These are phyloP conservation scores for Seriola rivoliana DNA, from an alignment of 2,113 vertebrate genomes.

Conservation along the genomic window DNA sequence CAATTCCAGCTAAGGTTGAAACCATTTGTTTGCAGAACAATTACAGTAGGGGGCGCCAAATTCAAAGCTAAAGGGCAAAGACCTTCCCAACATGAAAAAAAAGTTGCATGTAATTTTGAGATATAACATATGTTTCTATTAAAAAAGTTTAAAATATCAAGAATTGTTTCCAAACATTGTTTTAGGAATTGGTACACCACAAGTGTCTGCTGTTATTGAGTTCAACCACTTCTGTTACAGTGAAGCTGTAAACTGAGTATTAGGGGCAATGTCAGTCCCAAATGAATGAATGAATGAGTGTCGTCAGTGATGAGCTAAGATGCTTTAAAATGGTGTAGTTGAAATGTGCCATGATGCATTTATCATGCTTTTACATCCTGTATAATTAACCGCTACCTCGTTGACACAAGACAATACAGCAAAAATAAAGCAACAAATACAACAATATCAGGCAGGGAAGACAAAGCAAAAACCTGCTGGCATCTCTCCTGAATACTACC, in stretches of 20 bases:
- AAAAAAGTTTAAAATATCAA: not conserved
- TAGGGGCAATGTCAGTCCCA: not conserved
- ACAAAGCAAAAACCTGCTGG: constrained; percentile 22
- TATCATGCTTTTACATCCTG: constrained; percentile 11
- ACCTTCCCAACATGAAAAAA: not conserved
- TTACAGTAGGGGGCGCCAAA: constrained; percentile 72
- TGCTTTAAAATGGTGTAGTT: not conserved
- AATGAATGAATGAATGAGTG: not conserved
- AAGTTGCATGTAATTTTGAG: not conserved
- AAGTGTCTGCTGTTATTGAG: not conserved
- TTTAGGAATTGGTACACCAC: not conserved
- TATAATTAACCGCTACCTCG: constrained; percentile 28
- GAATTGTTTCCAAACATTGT: not conserved
- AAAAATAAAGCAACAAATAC: not conserved
- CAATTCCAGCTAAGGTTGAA: not conserved
- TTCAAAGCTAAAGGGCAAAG: constrained; percentile 12
- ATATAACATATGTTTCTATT: not conserved
- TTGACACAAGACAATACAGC: constrained; percentile 10
- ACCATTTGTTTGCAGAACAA: constrained; percentile 1
- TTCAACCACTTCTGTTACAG: not conserved
- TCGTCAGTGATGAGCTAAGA: not conserved
- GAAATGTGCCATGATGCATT: constrained; percentile 2
- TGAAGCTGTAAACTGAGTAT: not conserved
- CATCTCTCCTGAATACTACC: constrained; percentile 11
- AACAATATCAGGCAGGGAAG: constrained; percentile 5